Evolutionary conservation across 2,797 vertebrate species (phyloP).

Genomic region (Choloepus didactylus): DNA sequence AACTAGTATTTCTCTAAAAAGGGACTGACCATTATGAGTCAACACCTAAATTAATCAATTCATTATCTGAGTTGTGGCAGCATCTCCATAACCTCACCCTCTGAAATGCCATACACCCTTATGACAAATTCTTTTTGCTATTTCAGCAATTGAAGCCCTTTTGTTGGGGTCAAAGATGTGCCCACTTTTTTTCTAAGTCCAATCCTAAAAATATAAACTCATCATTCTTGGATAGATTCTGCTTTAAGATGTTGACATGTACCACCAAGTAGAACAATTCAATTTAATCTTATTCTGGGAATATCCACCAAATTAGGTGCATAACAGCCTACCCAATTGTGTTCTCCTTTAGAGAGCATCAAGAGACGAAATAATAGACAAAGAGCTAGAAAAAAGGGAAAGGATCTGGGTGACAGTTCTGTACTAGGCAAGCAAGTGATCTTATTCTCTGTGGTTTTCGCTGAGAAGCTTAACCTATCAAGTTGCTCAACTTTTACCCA

Average conservation of each 20-base stretch:
- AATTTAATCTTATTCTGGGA: background rate
- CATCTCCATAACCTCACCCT: background rate
- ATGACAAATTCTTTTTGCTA: background rate
- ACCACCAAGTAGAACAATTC: background rate
- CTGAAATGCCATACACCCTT: background rate
- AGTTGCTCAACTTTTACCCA: background rate
- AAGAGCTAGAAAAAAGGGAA: background rate
- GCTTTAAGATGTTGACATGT: background rate
- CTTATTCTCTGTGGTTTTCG: background rate
- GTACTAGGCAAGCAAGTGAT: background rate
- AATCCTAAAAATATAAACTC: constrained; percentile 17
- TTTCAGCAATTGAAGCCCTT: background rate
- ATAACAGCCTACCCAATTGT: background rate
- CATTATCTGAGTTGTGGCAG: background rate
- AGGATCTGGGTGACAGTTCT: background rate
- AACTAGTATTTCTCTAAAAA: constrained; percentile 40
- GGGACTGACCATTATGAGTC: background rate
- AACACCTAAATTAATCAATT: background rate
- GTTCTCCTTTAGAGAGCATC: background rate
- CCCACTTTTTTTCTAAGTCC: background rate
- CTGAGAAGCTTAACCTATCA: constrained; percentile 6
- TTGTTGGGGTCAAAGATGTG: background rate
- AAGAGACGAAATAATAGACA: background rate
- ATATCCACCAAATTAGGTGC: background rate
- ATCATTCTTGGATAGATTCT: background rate